Percentiles rank a stretch among this genome's conserved stretches.
Conservation (phyloP, 2,113 vertebrate genomes). For the Osmerus mordax region DNA sequence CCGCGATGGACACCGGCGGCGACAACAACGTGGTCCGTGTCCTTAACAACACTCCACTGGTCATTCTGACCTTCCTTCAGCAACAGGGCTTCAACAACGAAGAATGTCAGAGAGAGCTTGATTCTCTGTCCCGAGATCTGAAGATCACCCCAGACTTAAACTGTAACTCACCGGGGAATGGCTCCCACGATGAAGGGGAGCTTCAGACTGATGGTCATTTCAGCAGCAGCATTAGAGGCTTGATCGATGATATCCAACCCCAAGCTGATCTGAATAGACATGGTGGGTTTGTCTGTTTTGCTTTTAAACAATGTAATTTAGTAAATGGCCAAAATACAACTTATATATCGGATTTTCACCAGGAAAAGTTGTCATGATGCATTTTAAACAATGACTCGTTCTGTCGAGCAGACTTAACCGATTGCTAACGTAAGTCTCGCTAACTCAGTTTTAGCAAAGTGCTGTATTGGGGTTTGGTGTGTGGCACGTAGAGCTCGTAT, state of each 20-base stretch:
- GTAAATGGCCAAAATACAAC: too few relatives aligned
- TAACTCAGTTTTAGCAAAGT: too few relatives aligned
- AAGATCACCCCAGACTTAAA: constrained; percentile 2
- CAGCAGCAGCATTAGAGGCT: neutral
- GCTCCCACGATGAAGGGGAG: constrained; percentile 32
- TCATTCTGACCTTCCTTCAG: constrained; percentile 63
- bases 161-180: neutral
- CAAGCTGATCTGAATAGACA: constrained; percentile 13
- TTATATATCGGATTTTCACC: too few relatives aligned
- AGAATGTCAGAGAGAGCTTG: constrained; percentile 30
- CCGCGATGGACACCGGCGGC: constrained; percentile 42
- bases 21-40: neutral
- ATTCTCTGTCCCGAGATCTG: constrained; percentile 10
- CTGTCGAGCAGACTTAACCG: too few relatives aligned
- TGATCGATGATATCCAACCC: constrained; percentile 22
- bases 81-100: constrained; percentile 27
- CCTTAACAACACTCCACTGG: constrained; percentile 18
- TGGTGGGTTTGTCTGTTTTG: constrained; percentile 41
- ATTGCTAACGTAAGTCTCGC: too few relatives aligned
- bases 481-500: too few relatives aligned
- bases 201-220: constrained; percentile 64
- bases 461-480: too few relatives aligned
- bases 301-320: neutral
- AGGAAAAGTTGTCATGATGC: too few relatives aligned
- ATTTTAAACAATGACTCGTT: too few relatives aligned